A percentile compares a stretch with the other conserved stretches of the same genome.
phyloP scores from a whole-genome alignment of 2,113 vertebrate species.

The Ammospiza nelsoni region DNA sequence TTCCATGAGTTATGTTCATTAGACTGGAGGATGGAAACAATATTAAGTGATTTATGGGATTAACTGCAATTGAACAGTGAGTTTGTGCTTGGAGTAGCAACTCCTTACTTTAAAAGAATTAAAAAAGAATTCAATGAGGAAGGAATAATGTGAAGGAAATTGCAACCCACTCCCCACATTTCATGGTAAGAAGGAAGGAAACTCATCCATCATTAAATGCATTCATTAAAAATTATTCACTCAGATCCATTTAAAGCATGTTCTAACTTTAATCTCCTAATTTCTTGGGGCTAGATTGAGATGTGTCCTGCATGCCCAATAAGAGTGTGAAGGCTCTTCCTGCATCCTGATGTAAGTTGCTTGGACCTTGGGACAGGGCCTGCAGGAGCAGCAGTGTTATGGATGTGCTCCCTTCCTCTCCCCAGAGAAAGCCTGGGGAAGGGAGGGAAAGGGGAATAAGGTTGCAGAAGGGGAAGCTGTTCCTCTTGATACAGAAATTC shows the following conservation, averaged over 20 bases:
- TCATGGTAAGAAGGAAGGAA: slow-evolving; percentile 10
- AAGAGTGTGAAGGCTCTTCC: neutral
- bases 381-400: neutral
- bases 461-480: neutral
- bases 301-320: slow-evolving; percentile 11
- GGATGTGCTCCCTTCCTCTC: neutral
- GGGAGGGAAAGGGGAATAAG: neutral
- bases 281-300: slow-evolving; percentile 31
- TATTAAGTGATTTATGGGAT: slow-evolving; percentile 5
- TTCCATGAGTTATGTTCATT: slow-evolving; percentile 21
- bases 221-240: slow-evolving; percentile 57
- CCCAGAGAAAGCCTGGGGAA: neutral
- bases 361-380: neutral
- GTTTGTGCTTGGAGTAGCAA: neutral
- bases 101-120: neutral
- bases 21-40: slow-evolving; percentile 11
- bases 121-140: neutral
- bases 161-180: neutral
- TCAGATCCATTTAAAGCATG: slow-evolving; percentile 28
- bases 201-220: slow-evolving; percentile 51
- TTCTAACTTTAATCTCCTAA: slow-evolving; percentile 44
- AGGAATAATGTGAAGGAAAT: neutral
- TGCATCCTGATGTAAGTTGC: neutral
- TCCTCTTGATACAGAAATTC: neutral
- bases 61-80: neutral